Evolutionary conservation across 2,888 invertebrate genomes (phyloP).

Genomic region (Cephus runcator): DNA sequence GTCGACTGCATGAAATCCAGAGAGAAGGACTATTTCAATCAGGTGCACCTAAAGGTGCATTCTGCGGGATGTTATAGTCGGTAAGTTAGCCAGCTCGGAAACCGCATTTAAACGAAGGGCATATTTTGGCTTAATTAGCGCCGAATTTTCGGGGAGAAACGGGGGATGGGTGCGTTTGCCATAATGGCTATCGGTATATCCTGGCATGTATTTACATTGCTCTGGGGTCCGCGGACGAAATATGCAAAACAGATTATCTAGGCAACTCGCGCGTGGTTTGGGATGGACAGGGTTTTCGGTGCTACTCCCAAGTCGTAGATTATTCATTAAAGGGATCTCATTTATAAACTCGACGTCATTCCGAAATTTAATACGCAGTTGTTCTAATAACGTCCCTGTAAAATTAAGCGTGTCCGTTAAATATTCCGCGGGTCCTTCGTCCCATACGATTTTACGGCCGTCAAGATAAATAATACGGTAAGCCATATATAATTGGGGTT

Average conservation of each 20-base stretch:
- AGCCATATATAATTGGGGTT: not conserved
- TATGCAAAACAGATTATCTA: constrained; percentile 58
- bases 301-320: constrained; percentile 37
- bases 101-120: constrained; percentile 34
- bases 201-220: constrained; percentile 49
- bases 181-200: not conserved
- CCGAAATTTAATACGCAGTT: constrained; percentile 42
- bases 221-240: constrained; percentile 42
- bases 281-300: constrained; percentile 38
- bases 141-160: constrained; percentile 20
- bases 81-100: constrained; percentile 28
- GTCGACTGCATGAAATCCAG: not conserved
- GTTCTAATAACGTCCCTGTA: constrained; percentile 31
- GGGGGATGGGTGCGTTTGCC: not conserved
- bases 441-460: not conserved
- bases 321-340: constrained; percentile 43
- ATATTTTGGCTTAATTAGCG: constrained; percentile 45
- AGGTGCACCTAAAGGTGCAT: not conserved
- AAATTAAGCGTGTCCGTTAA: not conserved
- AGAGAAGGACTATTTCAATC: not conserved
- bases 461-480: not conserved
- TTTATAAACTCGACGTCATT: constrained; percentile 38
- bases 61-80: constrained; percentile 14
- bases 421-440: not conserved
- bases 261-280: constrained; percentile 38